Base-by-base conservation (phyloP, 92 coral and sea anemone species). In the Paramuricea clavata region DNA sequence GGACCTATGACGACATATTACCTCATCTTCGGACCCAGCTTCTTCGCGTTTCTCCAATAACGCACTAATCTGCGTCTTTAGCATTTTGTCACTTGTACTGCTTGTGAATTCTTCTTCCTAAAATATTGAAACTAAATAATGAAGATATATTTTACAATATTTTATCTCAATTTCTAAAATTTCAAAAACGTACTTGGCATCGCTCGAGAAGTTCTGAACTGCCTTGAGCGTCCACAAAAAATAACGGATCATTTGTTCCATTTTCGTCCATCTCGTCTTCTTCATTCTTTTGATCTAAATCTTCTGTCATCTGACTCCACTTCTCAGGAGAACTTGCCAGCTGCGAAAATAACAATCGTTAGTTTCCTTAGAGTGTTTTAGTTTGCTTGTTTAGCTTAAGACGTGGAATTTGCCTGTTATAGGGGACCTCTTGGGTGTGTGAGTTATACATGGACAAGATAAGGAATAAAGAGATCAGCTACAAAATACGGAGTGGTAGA, bases 161-260 rank as follows among this genome's bases (percentile, higher is more conserved):
- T n/a, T n/a, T n/a, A n/a, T n/a, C n/a, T n/a, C n/a, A n/a, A n/a
- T n/a, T n/a, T n/a, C n/a, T n/a, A n/a, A n/a, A n/a, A n/a, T 73
- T 17, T 27, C 16, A 12, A 77, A 22, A 31, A 50, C 50, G 30
- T 79, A 79, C 84, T 28, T 79, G 33, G 21, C 72, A 59, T 41
- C 34, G 32, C 3, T 34, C 73, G 13, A 79, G 47, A 13, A 79
- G 72, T 26, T 79, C 84, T 36, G 72, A 59, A 25, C 73, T 79
- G 42, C 84, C 84, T 59, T 61, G 49, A 34, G 84, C 64, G 36
- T 79, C 84, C 10, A 79, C 84, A 34, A 79, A 59, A 61, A 79
- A 79, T 12, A 79, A 32, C 4, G 69, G 47, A 36, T 52, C 83
- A 22, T 56, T 42, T 33, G 41, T 32, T 3, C 44, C 81, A 28